phyloP scores from a whole-genome alignment of 2,888 invertebrate genomes.

The Ptilodon capucinus region DNA sequence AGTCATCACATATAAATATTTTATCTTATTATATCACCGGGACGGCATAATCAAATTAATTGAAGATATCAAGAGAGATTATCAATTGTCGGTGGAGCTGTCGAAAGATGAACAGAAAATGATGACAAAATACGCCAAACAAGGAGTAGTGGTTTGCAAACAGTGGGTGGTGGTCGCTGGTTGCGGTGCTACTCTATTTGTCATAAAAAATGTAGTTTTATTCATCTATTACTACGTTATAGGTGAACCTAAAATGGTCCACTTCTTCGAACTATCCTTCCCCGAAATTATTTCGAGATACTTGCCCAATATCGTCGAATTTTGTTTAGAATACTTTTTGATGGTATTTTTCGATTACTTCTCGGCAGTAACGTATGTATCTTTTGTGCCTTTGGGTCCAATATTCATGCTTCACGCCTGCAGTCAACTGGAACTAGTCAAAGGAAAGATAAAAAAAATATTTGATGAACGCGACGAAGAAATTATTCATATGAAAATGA shows the following conservation, averaged over 20 bases:
- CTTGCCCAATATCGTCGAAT: slow-evolving; percentile 32
- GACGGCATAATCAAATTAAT: slow-evolving; percentile 31
- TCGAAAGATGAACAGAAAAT: slow-evolving; percentile 31
- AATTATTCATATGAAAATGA: slow-evolving; percentile 31
- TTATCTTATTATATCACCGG: slow-evolving; percentile 33
- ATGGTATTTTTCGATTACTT: slow-evolving; percentile 24
- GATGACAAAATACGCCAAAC: slow-evolving; percentile 29
- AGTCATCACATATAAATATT: slow-evolving; percentile 11
- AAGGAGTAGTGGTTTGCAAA: slow-evolving; percentile 33
- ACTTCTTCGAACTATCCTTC: slow-evolving; percentile 34
- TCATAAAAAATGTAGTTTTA: slow-evolving; percentile 23
- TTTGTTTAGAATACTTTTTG: slow-evolving; percentile 9
- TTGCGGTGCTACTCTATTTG: slow-evolving; percentile 9
- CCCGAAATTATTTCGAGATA: slow-evolving; percentile 36
- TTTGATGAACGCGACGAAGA: slow-evolving; percentile 28
- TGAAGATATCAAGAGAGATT: slow-evolving; percentile 42
- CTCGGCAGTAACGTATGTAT: slow-evolving; percentile 33
- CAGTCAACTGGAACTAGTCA: slow-evolving; percentile 49
- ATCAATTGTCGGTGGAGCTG: slow-evolving; percentile 16
- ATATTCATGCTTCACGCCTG: slow-evolving; percentile 54
- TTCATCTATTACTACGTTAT: slow-evolving; percentile 29
- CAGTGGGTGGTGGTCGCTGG: slow-evolving; percentile 33
- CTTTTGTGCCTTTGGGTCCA: slow-evolving; percentile 49
- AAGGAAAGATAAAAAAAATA: slow-evolving; percentile 30
- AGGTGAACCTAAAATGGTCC: slow-evolving; percentile 32